Base-by-base conservation (phyloP, 2,113 vertebrate species). In the Mobula birostris region DNA sequence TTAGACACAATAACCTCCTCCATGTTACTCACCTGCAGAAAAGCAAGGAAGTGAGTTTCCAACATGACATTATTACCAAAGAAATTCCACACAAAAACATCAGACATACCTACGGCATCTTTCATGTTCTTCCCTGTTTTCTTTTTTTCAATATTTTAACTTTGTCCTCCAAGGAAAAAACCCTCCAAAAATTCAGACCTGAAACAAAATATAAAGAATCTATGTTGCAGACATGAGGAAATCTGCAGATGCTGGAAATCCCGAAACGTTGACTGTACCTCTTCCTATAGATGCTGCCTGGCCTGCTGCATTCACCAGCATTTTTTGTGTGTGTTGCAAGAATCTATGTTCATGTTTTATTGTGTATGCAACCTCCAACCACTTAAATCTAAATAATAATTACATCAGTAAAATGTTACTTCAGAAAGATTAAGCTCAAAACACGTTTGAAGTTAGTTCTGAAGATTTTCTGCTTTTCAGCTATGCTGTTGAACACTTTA, bases 401-500 rank as follows among this genome's bases (percentile, higher is more conserved):
- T 24, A 32, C 70, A 93, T 74, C 68, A 72, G 90, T 93, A 93
- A 74, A 92, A 74, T 72, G 68, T 74, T 32, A 21, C 91, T 74
- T 93, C 91, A 93, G 74, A 93, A 72, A 56, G 91, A 93, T 76
- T 76, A 93, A 93, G 72, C 68, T 93, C 68, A 40, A 48, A 93
- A 93, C 24, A 74, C 61, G 91, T 93, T 93, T 93, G 91, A 93
- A 72, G 91, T 74, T 93, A 93, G 91, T 74, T 93, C 91, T 93
- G 24, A 93, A 93, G 91, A 74, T 93, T 93, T 93, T 36, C 40
- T 76, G 70, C 40, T 56, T 76, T 93, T 40, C 91, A 93, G 66
- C 72, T 93, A 93, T 93, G 91, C 68, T 7, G 91, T 93, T 93
- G 91, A 93, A 48, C 68, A 21, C 70, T 93, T 93, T 93, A 74